Evolutionary conservation across 2,888 invertebrate genomes (phyloP).

Genomic region (Beris chalybata): DNA sequence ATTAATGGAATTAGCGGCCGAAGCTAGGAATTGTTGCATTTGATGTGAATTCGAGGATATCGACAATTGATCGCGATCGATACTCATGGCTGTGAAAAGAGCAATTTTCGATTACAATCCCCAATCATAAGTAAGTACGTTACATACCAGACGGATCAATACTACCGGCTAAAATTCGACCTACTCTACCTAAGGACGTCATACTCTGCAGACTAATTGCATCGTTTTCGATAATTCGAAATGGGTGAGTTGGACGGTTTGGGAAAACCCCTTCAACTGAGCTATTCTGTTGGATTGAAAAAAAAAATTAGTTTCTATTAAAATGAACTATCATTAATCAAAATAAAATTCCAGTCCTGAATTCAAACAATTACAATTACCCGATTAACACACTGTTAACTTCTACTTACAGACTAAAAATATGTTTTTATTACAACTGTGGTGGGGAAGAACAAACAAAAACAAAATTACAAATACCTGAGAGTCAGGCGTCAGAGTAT

Average conservation of each 20-base stretch:
- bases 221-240: constrained; percentile 85
- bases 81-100: constrained; percentile 48
- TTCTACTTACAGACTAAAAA: too few relatives aligned
- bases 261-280: constrained; percentile 78
- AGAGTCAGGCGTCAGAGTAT: constrained; percentile 72
- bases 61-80: constrained; percentile 52
- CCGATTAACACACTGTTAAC: too few relatives aligned
- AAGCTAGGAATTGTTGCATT: constrained; percentile 44
- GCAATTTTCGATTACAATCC: neutral
- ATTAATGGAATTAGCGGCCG: constrained; percentile 36
- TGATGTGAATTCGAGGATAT: constrained; percentile 46
- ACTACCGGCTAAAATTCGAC: constrained; percentile 74
- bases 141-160: constrained; percentile 62
- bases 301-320: too few relatives aligned
- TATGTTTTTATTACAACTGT: too few relatives aligned
- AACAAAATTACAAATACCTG: constrained; percentile 58
- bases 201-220: constrained; percentile 85
- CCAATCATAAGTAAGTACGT: neutral
- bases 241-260: constrained; percentile 72
- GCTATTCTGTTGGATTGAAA: constrained; percentile 51
- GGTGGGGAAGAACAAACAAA: constrained; percentile 2
- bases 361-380: too few relatives aligned
- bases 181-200: constrained; percentile 83
- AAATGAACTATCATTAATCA: too few relatives aligned
- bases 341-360: too few relatives aligned